Evolutionary conservation across 2,888 invertebrate genomes (phyloP), one percentile per base, ranked within the genome.

Genomic region (Cataglyphis livida): DNA sequence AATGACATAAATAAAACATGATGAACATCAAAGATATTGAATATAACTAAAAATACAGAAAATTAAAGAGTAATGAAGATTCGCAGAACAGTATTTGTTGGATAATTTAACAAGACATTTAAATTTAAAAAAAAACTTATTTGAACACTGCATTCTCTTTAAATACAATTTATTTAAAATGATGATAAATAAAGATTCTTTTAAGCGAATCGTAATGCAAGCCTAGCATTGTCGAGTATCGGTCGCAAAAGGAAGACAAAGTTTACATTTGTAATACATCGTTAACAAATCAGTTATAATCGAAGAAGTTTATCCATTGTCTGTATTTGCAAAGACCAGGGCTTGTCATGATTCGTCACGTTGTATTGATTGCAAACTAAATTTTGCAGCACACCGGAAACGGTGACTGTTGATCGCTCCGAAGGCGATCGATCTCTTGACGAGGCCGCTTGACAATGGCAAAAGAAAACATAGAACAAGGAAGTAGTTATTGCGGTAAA

Each of bases 201-300:
- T 15, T 51, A 25, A 51, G 18, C 65, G 65, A 75, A 59, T 75
- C 21, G 57, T 62, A 73, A 81, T 76, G 57, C 38, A 57, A 74
- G 68, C 41, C 28, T 62, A 65, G 85, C 84, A 88, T 88, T 85
- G 85, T 85, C 66, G 81, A 64, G 83, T 85, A 81, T 71, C 78
- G 75, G 79, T 57, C 71, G 41, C 79, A 48, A 74, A 62, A 61
- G 15, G 35, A 68, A 83, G 44, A 61, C 35, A 59, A 81, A 66
- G 48, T 57, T 38, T 48, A 28, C 35, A 51, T 66, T 57, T 59
- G 68, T 35, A 83, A 82, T 75, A 81, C 76, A 78, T 18, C 74
- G 87, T 41, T 12, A 89, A 84, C 82, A 79, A 84, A 75, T 81
- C 59, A 87, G 70, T 82, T 82, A 57, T 54, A 73, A 62, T 41